Evolutionary conservation across 2,113 vertebrate species (phyloP), one percentile per base, ranked within the genome.

Genomic region (Marmota flaviventris): DNA sequence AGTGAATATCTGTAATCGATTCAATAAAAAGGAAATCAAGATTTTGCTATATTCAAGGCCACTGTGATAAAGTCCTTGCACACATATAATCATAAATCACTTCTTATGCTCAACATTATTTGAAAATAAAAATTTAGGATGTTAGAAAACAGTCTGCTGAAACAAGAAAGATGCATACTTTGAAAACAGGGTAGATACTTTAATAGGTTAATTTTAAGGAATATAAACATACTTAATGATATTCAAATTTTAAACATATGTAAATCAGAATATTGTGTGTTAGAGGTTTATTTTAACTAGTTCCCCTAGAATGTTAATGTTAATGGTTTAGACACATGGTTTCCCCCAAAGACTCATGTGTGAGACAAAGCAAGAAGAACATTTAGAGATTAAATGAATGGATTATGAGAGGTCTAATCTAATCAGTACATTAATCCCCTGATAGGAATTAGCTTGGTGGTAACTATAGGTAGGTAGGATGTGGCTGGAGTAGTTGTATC

Each of bases 121-220:
- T 95, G 32, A 85, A 91, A 86, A 79, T 78, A 4, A 90, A 72
- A 95, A 42, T 61, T 72, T 77, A 72, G 24, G 2, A 39, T 48
- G 4, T 70, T 76, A 93, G 18, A 34, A 85, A 39, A 12, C 11
- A 88, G 88, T 65, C 51, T 73, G 63, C 42, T n/a, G 2, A 95
- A 92, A n/a, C 24, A 83, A 83, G 12, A 70, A 61, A 67, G 8
- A 76, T 25, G 4, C 4, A 75, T 69, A 69, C 42, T 37, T 91
- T 63, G 9, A 93, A 93, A 85, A 63, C 12, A 76, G 1, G 16
- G 56, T 83, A 61, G 48, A 83, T 58, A 78, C 2, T 91, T 72
- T 48, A 51, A 81, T 37, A 69, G 5, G 37, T 90, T 86, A 93
- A 69, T 94, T 94, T 70, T 79, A 89, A 63, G n/a, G 27, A 16